Evolutionary conservation across 2,113 vertebrate species (phyloP).

Genomic region (Chaetops frenatus): DNA sequence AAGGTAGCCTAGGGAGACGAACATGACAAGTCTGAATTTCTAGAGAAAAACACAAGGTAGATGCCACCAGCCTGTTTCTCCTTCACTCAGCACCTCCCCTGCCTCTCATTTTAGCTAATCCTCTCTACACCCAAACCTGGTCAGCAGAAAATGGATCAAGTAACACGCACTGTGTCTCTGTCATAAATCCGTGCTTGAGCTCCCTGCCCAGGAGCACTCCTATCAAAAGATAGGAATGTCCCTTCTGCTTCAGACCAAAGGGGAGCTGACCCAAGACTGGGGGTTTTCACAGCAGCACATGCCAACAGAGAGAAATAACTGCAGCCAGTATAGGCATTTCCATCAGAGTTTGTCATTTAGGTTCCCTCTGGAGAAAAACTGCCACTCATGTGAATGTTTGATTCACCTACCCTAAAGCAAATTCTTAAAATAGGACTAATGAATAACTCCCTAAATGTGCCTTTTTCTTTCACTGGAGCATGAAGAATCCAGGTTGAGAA

Average conservation of each 20-base stretch:
- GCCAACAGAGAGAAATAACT: background rate
- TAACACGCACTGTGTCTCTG: background rate
- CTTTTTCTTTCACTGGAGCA: background rate
- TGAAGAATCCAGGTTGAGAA: background rate
- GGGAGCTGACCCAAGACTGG: background rate
- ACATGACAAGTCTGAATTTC: background rate
- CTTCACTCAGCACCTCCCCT: background rate
- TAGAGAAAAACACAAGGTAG: background rate
- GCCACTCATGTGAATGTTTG: background rate
- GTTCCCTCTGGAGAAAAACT: background rate
- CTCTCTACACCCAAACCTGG: background rate
- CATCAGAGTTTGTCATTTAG: background rate
- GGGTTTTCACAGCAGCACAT: background rate
- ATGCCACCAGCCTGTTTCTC: background rate
- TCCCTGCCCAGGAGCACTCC: background rate
- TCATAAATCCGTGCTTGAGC: background rate
- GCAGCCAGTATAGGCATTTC: background rate
- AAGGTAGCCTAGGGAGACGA: background rate
- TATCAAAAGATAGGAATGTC: background rate
- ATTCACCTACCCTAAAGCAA: background rate
- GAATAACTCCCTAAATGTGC: background rate
- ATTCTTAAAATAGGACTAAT: conserved; percentile 16
- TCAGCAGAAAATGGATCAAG: background rate
- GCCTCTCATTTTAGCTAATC: background rate
- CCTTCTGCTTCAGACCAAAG: background rate